A percentile compares a stretch with the other conserved stretches of the same genome.
Conservation (phyloP, 2,888 invertebrate species). For the Ochropacha duplaris region DNA sequence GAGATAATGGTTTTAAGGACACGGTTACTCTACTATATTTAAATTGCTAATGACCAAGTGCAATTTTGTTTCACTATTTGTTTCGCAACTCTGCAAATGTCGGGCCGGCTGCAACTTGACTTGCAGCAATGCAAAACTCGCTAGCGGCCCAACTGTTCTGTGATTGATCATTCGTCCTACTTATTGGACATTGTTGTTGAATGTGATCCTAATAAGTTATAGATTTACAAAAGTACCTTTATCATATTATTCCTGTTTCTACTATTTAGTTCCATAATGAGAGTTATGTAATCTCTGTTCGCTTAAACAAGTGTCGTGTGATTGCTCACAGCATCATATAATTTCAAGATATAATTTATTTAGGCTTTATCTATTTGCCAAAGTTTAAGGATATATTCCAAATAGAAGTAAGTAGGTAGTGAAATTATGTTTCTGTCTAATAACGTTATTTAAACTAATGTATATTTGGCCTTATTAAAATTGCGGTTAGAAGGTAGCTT, state of each 20-base stretch:
- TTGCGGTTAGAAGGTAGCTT: background rate
- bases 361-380: background rate
- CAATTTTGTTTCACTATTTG: constrained; percentile 18
- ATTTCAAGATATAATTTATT: background rate
- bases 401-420: background rate
- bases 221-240: background rate
- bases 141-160: constrained; percentile 24
- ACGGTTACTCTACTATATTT: constrained; percentile 27
- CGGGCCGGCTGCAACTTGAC: constrained; percentile 25
- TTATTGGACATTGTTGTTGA: constrained; percentile 32
- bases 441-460: background rate
- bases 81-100: constrained; percentile 33
- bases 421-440: background rate
- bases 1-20: constrained; percentile 45
- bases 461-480: background rate
- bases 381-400: background rate
- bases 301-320: background rate
- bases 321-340: background rate
- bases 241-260: background rate
- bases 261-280: too few relatives aligned
- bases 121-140: constrained; percentile 27
- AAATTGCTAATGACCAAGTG: constrained; percentile 18
- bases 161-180: constrained; percentile 43
- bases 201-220: constrained; percentile 23
- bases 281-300: background rate